Evolutionary conservation across 92 coral and sea anemone species (phyloP).

Genomic region (Isaurus tuberculatus): DNA sequence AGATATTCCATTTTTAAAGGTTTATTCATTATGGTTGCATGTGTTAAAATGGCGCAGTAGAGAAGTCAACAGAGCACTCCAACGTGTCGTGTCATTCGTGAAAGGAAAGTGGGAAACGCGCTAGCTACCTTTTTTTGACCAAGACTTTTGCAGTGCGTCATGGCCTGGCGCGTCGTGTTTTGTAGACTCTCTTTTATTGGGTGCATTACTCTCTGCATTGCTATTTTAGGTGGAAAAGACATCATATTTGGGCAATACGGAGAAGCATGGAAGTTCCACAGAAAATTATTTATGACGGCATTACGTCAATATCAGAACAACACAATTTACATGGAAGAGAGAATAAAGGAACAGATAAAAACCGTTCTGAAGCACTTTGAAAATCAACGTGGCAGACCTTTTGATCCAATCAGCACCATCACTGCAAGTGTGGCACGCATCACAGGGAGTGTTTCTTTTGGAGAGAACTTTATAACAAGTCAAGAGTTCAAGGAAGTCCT

Average conservation of each 20-base stretch:
- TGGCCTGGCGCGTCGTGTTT: too few relatives aligned
- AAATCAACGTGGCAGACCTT: conserved; percentile 9
- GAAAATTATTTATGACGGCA: conserved; percentile 36
- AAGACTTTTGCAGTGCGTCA: too few relatives aligned
- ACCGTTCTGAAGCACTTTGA: conserved; percentile 20
- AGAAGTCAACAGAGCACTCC: too few relatives aligned
- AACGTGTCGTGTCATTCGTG: too few relatives aligned
- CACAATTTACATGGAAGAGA: conserved; percentile 10
- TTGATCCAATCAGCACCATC: conserved; percentile 28
- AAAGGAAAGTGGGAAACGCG: too few relatives aligned
- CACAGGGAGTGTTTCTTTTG: conserved; percentile 37
- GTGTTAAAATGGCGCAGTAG: too few relatives aligned
- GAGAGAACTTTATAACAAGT: conserved; percentile 20
- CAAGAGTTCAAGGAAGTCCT: conserved; percentile 8
- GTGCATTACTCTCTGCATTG: neutral
- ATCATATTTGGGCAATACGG: conserved; percentile 30
- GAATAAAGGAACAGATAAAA: conserved; percentile 1
- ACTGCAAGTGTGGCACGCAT: conserved; percentile 27
- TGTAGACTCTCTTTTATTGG: neutral
- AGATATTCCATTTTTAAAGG: too few relatives aligned
- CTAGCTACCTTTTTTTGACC: too few relatives aligned
- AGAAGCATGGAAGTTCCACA: conserved; percentile 31
- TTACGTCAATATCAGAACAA: conserved; percentile 32
- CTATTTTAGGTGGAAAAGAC: conserved; percentile 33
- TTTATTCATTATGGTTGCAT: too few relatives aligned